A percentile compares a stretch with the other conserved stretches of the same genome.
Conservation (phyloP, 2,888 invertebrate species). For the Pyrochroa serraticornis region DNA sequence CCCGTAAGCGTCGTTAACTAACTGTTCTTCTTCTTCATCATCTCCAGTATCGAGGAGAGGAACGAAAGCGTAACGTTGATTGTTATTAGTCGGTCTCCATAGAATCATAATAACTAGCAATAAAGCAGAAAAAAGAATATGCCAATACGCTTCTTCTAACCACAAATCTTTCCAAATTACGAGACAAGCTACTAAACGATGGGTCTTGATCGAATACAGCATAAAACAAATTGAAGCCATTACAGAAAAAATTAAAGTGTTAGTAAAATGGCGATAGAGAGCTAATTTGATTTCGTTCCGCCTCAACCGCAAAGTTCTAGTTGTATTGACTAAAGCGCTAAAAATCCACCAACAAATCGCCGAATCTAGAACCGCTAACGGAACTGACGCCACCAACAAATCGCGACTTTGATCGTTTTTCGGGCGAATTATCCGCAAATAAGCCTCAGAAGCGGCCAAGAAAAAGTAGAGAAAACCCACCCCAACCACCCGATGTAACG, state of each 20-base stretch:
- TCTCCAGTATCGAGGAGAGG: slow-evolving; percentile 86
- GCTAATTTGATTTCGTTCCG: slow-evolving; percentile 89
- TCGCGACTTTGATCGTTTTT: slow-evolving; percentile 67
- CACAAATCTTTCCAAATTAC: slow-evolving; percentile 90
- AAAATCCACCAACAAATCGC: slow-evolving; percentile 96
- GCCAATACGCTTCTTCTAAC: slow-evolving; percentile 97
- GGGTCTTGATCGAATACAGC: slow-evolving; percentile 88
- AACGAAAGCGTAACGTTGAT: slow-evolving; percentile 93
- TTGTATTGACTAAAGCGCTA: slow-evolving; percentile 86
- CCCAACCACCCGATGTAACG: slow-evolving; percentile 85
- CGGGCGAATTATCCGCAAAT: slow-evolving; percentile 73
- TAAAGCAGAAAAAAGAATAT: slow-evolving; percentile 86
- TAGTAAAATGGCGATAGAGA: slow-evolving; percentile 92
- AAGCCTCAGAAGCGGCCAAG: slow-evolving; percentile 85
- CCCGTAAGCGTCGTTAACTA: slow-evolving; percentile 86
- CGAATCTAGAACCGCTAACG: slow-evolving; percentile 83
- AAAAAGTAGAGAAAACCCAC: slow-evolving; percentile 84
- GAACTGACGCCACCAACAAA: slow-evolving; percentile 74
- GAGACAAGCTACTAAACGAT: slow-evolving; percentile 76
- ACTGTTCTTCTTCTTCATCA: slow-evolving; percentile 81
- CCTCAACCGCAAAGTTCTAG: slow-evolving; percentile 83
- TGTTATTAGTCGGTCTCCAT: slow-evolving; percentile 95
- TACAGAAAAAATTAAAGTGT: slow-evolving; percentile 90
- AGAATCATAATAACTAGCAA: slow-evolving; percentile 91
- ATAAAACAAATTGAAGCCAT: slow-evolving; percentile 91